Base-by-base conservation (phyloP, 2,888 invertebrate genomes). In the Chouioia cunea region DNA sequence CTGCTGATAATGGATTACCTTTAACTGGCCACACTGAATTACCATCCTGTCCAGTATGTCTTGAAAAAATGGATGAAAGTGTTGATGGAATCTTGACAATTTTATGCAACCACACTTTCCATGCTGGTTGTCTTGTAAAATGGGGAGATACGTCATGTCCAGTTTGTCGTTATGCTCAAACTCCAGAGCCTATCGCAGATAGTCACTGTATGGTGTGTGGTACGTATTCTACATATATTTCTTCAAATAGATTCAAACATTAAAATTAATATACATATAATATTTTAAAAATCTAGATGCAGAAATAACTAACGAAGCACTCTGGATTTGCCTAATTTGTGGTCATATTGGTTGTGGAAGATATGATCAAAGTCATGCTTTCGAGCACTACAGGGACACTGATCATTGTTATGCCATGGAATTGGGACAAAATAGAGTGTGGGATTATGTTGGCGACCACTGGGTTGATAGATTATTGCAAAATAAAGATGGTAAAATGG, bases 371-470 rank as follows among this genome's bases (percentile, higher is more conserved):
- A 97, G 97, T 0, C 99, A 99, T 86, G 99, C 99, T 0, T 96
- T 96, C 56, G 94, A 95, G 73, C 99, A 99, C 85, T 99, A 96
- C 86, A 89, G 94, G 68, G 94, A 95, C 68, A 97, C 99, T 0
- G 95, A 97, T 77, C 99, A 99, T 86, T 97, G 97, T 18, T 99
- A 97, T 82, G 96, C 98, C 4, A 90, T 99, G 89, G 97, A 99
- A 84, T 87, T 99, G 70, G 98, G 97, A 0, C 97, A 96, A 54
- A 97, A 97, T 82, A 89, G 97, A 62, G 99, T 99, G 0, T 99
- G 99, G 99, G 99, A 99, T 84, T 99, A 99, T 85, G 97, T 97
- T 63, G 98, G 98, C 77, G 97, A 97, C 86, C 97, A 96, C 86
- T 97, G 96, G 87, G 97, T 97, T 10, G 97, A 97, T 87, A 91